Evolutionary conservation across 2,113 vertebrate genomes (phyloP).

Genomic region (Ctenomys sociabilis): DNA sequence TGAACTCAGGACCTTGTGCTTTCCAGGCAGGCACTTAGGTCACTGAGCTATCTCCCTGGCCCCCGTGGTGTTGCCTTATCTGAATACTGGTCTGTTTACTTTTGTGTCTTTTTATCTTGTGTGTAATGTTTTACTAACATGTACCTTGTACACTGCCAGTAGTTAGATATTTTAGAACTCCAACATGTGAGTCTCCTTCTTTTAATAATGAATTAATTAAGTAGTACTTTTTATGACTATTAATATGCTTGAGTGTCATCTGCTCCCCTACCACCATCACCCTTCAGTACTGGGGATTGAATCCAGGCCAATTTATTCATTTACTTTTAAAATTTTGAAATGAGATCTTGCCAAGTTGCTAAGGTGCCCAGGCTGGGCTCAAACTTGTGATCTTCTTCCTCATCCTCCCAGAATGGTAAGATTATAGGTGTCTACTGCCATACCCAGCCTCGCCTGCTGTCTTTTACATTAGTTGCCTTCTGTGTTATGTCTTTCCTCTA

Average conservation of each 20-base stretch:
- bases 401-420: background rate
- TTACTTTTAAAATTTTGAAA: background rate
- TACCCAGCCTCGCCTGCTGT: background rate
- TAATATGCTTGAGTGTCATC: background rate
- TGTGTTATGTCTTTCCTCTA: conserved; percentile 11
- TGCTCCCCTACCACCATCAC: background rate
- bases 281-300: background rate
- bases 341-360: background rate
- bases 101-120: conserved; percentile 8
- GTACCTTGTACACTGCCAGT: background rate
- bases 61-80: background rate
- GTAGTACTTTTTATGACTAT: background rate
- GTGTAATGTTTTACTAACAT: background rate
- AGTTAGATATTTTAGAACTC: conserved; percentile 14
- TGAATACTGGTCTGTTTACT: background rate
- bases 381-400: background rate
- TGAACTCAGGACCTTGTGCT: too few species aligned
- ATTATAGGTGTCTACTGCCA: background rate
- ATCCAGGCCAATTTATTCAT: background rate
- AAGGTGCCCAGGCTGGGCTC: background rate
- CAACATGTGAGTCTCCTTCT: background rate
- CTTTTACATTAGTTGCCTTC: conserved; percentile 47
- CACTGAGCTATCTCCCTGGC: too few species aligned
- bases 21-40: too few species aligned
- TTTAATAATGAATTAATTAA: background rate